phyloP scores from a whole-genome alignment of 2,888 invertebrate species.

The Ophioninae sp. region DNA sequence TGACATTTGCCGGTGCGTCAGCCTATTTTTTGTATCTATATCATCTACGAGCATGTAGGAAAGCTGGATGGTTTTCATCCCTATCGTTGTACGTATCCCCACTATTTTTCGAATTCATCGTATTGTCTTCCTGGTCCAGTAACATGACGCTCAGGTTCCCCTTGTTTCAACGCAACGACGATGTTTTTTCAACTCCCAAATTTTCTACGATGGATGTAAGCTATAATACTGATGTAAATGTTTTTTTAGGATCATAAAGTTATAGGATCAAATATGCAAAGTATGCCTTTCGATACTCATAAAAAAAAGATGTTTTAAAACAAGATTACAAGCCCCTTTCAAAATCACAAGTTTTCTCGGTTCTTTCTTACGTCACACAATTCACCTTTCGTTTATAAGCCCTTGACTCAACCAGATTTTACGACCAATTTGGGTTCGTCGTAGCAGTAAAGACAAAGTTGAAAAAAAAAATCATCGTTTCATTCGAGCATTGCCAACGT shows the following conservation, averaged over 20 bases:
- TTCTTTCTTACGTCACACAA: neutral
- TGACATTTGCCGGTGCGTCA: conserved; percentile 49
- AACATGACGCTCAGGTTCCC: too few relatives aligned
- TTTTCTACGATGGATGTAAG: too few relatives aligned
- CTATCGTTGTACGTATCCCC: neutral
- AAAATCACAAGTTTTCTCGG: neutral
- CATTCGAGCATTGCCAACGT: neutral
- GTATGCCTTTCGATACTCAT: too few relatives aligned
- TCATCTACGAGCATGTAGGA: neutral
- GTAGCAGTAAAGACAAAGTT: neutral
- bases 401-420: neutral
- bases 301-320: too few relatives aligned
- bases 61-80: neutral
- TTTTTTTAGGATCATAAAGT: too few relatives aligned
- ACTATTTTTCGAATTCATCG: neutral
- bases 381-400: neutral
- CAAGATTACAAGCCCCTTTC: too few relatives aligned
- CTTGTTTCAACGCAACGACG: neutral
- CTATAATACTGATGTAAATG: too few relatives aligned
- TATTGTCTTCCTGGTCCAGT: neutral
- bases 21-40: conserved; percentile 13
- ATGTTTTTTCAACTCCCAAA: too few relatives aligned
- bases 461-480: neutral
- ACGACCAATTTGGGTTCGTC: neutral
- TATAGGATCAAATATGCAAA: too few relatives aligned